Base-by-base conservation (phyloP, 1,140 invertebrate genomes). In the Plodia interpunctella region DNA sequence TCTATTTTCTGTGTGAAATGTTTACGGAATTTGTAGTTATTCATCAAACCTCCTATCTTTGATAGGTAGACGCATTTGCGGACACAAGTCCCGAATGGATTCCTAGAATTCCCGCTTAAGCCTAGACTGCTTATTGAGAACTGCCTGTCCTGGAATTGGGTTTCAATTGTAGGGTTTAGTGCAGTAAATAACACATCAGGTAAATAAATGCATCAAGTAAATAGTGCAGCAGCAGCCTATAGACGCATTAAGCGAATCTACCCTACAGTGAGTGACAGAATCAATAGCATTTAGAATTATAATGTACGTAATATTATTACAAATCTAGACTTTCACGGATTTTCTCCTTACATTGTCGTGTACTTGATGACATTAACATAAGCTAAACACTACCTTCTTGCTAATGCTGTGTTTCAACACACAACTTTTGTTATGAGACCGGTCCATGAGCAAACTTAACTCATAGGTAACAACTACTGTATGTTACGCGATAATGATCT, bases 381-480 rank as follows among this genome's bases (percentile, higher is more conserved):
- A 72, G 49, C 55, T 55, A 59, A 65, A 56, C 60, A 70, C 70
- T 74, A 76, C 72, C 68, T 70, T 66, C 69, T 66, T 62, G 62
- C 67, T 73, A 73, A 76, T 70, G 70, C 63, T 66, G 59, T 73
- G 65, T 76, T 76, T 68, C 67, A 72, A 70, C 74, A 70, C 70
- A 59, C 67, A 60, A 72, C 62, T 66, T 73, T 78, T 79, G 74
- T 83, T 80, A 74, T 66, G 63, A 67, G 68, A 74, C 66, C 67
- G 58, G 71, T 67, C 66, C 44, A 63, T 13, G 32, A n/a, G 38
- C 50, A 60, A 59, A 35, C 6, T 50, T 18, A 28, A 35, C 57
- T 65, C 63, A 13, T 57, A n/a, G n/a, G n/a, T n/a, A 15, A 4
- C 49, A 30, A 38, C 38, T 60, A 49, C n/a, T 44, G 13, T 10